Evolutionary conservation across 2,888 invertebrate species (phyloP).

Genomic region (Creontiades dilutus): DNA sequence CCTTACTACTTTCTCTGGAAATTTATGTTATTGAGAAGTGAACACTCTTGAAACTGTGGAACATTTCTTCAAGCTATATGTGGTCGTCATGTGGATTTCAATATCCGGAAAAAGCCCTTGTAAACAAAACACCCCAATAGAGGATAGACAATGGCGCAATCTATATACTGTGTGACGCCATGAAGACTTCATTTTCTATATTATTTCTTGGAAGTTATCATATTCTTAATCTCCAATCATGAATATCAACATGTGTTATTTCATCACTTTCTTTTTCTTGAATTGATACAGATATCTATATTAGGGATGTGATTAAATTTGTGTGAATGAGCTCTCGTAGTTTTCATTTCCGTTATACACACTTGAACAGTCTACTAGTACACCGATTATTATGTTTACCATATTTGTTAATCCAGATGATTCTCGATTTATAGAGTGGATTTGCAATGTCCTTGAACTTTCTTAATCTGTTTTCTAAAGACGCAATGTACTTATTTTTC

Average conservation of each 20-base stretch:
- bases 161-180: neutral
- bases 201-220: neutral
- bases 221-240: neutral
- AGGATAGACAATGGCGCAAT: neutral
- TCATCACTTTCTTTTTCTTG: too few relatives aligned
- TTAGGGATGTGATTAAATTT: too few relatives aligned
- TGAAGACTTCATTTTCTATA: neutral
- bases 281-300: too few relatives aligned
- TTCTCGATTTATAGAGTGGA: too few relatives aligned
- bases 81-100: neutral
- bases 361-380: too few relatives aligned
- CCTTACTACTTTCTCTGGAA: neutral
- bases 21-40: slow-evolving; percentile 59
- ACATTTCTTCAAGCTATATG: neutral
- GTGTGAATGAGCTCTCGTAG: too few relatives aligned
- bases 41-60: slow-evolving; percentile 8
- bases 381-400: too few relatives aligned
- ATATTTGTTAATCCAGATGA: too few relatives aligned
- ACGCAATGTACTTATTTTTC: too few relatives aligned
- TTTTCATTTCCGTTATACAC: too few relatives aligned
- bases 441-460: too few relatives aligned
- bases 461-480: too few relatives aligned
- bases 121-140: neutral
- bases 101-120: neutral
- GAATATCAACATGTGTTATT: neutral